A percentile compares a stretch with the other conserved stretches of the same genome.
These are phyloP conservation scores for Catamblyrhynchus diadema DNA, from an alignment of 2,797 vertebrate species.

Conservation along the genomic window DNA sequence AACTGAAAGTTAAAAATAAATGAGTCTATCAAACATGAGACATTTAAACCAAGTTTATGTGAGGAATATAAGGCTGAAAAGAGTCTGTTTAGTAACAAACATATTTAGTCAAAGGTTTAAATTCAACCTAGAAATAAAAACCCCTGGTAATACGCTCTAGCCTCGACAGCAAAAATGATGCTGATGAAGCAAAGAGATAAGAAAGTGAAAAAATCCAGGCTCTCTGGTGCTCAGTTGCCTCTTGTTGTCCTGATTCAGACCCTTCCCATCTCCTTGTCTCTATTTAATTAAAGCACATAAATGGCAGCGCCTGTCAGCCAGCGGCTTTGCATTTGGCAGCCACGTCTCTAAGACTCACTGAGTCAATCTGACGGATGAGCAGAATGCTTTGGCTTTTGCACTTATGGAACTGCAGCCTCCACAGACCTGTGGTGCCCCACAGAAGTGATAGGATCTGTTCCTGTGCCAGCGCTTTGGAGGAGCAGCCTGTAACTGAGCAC, in stretches of 20 bases:
- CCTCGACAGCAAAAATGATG: not conserved
- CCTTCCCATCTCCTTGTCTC: not conserved
- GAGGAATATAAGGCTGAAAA: not conserved
- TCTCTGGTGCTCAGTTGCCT: not conserved
- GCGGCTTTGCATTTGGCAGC: not conserved
- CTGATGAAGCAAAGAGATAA: not conserved
- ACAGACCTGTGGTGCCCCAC: not conserved
- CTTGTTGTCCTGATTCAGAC: not conserved
- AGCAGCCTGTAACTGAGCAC: not conserved
- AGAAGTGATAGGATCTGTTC: not conserved
- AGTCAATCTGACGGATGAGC: not conserved
- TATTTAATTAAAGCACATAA: not conserved
- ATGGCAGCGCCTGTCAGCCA: not conserved
- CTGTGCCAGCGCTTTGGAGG: not conserved
- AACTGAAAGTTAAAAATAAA: not conserved
- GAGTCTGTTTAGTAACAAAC: not conserved
- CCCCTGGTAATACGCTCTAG: fast-evolving
- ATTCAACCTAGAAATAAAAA: not conserved
- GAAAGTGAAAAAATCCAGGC: not conserved
- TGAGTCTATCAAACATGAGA: not conserved
- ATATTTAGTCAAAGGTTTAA: not conserved
- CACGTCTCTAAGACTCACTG: not conserved
- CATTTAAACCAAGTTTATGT: not conserved
- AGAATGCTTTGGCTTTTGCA: not conserved
- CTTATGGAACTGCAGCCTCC: not conserved